Conservation (phyloP, 1,140 invertebrate species). For the Neodiprion lecontei region DNA sequence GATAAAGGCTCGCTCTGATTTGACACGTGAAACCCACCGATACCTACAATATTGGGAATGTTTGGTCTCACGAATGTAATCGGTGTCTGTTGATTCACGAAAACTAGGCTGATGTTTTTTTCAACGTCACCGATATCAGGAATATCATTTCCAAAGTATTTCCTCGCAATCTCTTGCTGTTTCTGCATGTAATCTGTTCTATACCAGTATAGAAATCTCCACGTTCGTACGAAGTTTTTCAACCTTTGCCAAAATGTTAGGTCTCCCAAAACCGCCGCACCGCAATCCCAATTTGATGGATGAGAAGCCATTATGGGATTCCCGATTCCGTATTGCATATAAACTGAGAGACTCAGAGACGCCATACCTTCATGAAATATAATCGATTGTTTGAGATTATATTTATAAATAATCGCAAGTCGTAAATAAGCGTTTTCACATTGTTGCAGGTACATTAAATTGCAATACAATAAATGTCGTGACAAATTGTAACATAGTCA, state of each 20-base stretch:
- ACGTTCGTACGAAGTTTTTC: slow-evolving; percentile 26
- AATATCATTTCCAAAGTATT: slow-evolving; percentile 43
- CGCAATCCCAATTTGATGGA: slow-evolving; percentile 34
- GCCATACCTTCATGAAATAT: slow-evolving; percentile 21
- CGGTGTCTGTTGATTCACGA: slow-evolving; percentile 66
- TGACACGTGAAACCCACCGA: slow-evolving; percentile 61
- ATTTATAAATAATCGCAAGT: no score
- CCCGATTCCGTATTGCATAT: slow-evolving; percentile 24
- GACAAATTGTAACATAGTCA: no score
- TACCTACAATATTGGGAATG: slow-evolving; percentile 61
- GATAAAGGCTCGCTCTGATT: slow-evolving; percentile 30
- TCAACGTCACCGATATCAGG: slow-evolving; percentile 29
- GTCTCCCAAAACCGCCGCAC: neutral
- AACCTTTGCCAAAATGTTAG: slow-evolving; percentile 30
- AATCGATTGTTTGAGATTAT: no score
- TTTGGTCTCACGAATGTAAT: slow-evolving; percentile 62
- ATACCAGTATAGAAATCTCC: neutral
- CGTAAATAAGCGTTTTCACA: no score
- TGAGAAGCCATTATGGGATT: slow-evolving; percentile 33
- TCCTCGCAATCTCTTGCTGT: slow-evolving; percentile 48
- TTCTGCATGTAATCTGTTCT: slow-evolving; percentile 30
- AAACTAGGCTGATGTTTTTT: slow-evolving; percentile 54
- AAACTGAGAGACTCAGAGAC: neutral
- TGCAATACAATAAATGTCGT: no score
- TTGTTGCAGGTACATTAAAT: no score